Evolutionary conservation across 1,140 invertebrate genomes (phyloP).

Genomic region (Eriosoma lanigerum): DNA sequence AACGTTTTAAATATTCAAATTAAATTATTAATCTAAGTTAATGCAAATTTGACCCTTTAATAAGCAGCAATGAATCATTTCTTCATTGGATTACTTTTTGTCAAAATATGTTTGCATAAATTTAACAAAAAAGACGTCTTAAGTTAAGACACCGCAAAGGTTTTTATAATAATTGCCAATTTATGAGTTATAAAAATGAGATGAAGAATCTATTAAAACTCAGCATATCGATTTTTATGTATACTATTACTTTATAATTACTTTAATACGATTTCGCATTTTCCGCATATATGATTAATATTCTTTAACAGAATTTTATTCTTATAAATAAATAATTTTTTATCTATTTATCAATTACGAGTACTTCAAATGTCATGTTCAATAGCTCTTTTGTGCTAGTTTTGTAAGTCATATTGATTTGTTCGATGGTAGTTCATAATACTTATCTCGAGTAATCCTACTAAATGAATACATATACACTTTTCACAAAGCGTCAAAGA

Average conservation of each 20-base stretch:
- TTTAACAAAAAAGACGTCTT: neutral
- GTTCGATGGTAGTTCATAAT: neutral
- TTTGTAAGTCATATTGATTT: neutral
- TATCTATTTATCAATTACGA: neutral
- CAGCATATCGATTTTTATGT: neutral
- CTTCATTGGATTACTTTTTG: neutral
- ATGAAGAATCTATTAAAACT: neutral
- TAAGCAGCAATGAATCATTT: neutral
- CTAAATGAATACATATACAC: neutral
- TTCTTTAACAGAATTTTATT: neutral
- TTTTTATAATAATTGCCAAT: neutral
- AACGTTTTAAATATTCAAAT: conserved; percentile 19
- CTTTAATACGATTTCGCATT: too few species aligned
- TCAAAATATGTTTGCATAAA: neutral
- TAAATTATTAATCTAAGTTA: neutral
- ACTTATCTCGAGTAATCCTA: neutral
- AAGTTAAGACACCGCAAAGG: neutral
- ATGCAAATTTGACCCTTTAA: neutral
- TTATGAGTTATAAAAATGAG: neutral
- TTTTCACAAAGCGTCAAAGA: conserved; percentile 3
- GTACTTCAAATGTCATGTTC: neutral
- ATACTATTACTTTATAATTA: too few species aligned
- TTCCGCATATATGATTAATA: neutral
- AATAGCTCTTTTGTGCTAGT: neutral
- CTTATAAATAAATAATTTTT: neutral